These are phyloP conservation scores for Andrena dorsata DNA, from an alignment of 2,888 invertebrate species.

Conservation along the genomic window DNA sequence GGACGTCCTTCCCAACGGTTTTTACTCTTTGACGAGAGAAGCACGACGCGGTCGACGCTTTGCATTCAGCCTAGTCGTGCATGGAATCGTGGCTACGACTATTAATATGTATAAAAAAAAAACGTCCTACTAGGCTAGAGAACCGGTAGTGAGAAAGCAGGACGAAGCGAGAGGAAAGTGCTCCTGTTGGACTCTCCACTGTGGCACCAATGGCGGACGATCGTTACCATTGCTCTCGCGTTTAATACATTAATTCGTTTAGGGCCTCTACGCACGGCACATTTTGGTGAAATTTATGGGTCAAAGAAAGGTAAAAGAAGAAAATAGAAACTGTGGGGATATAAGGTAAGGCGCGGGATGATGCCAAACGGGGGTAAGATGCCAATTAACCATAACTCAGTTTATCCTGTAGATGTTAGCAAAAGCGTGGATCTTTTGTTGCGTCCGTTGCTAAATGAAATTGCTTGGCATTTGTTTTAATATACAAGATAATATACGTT, in stretches of 20 bases:
- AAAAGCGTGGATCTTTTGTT: too few relatives aligned
- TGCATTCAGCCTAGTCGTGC: conserved; percentile 30
- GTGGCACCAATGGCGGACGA: not conserved
- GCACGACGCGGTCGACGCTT: conserved; percentile 37
- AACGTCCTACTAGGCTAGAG: not conserved
- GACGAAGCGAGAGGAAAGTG: not conserved
- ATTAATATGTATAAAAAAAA: conserved; percentile 23
- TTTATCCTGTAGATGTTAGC: too few relatives aligned
- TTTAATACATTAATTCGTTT: conserved; percentile 9
- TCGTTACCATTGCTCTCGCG: not conserved
- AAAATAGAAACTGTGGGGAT: too few relatives aligned
- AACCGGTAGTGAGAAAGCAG: conserved; percentile 8
- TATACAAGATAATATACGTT: too few relatives aligned
- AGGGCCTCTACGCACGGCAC: too few relatives aligned
- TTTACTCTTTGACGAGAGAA: conserved; percentile 53
- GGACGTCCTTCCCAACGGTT: conserved; percentile 59
- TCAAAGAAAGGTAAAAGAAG: too few relatives aligned
- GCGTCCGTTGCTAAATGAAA: too few relatives aligned
- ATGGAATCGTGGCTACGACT: conserved; percentile 28
- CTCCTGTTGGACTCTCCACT: not conserved
- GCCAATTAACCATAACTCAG: too few relatives aligned
- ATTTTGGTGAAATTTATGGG: too few relatives aligned
- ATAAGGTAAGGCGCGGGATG: too few relatives aligned
- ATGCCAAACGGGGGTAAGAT: too few relatives aligned
- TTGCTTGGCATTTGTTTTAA: too few relatives aligned